Conservation (phyloP, 2,113 vertebrate genomes). For the Potamarius usumacintae region DNA sequence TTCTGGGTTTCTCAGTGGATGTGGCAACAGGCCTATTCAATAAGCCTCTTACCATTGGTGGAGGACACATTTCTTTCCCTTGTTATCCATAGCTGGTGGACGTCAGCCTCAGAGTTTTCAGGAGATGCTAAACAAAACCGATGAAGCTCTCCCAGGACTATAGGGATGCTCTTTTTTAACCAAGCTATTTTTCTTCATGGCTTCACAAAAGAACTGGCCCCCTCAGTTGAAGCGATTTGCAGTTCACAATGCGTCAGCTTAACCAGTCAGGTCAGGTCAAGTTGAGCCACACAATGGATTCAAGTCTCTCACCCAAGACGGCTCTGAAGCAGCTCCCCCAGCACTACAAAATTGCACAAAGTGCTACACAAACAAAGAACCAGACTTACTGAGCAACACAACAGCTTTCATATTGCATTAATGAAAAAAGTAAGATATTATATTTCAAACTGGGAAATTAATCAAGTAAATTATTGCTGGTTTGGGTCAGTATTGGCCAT, state of each 20-base stretch:
- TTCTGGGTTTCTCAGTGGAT: slow-evolving; percentile 46
- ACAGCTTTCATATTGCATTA: slow-evolving; percentile 25
- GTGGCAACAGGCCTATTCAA: slow-evolving; percentile 49
- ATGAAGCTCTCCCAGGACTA: slow-evolving; percentile 72
- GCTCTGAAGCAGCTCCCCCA: slow-evolving; percentile 67
- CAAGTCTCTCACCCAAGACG: slow-evolving; percentile 75
- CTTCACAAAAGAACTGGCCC: slow-evolving; percentile 73
- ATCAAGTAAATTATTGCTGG: neutral
- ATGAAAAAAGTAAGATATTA: slow-evolving; percentile 5
- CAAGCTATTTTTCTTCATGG: slow-evolving; percentile 71
- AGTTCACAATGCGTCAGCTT: slow-evolving; percentile 79
- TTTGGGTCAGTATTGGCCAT: neutral
- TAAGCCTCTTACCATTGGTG: slow-evolving; percentile 47
- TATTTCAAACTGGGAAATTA: slow-evolving; percentile 15
- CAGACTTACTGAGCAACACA: slow-evolving; percentile 30
- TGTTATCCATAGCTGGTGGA: slow-evolving; percentile 62
- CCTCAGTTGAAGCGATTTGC: slow-evolving; percentile 78
- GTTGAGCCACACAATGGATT: slow-evolving; percentile 80
- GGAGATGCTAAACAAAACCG: slow-evolving; percentile 72
- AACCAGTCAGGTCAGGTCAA: slow-evolving; percentile 83
- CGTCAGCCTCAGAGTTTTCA: slow-evolving; percentile 49
- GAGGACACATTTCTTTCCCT: slow-evolving; percentile 49
- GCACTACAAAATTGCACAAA: slow-evolving; percentile 43
- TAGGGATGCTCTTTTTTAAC: slow-evolving; percentile 71
- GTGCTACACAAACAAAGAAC: slow-evolving; percentile 54